phyloP scores from a whole-genome alignment of 1,140 invertebrate genomes.

The Cydia fagiglandana region DNA sequence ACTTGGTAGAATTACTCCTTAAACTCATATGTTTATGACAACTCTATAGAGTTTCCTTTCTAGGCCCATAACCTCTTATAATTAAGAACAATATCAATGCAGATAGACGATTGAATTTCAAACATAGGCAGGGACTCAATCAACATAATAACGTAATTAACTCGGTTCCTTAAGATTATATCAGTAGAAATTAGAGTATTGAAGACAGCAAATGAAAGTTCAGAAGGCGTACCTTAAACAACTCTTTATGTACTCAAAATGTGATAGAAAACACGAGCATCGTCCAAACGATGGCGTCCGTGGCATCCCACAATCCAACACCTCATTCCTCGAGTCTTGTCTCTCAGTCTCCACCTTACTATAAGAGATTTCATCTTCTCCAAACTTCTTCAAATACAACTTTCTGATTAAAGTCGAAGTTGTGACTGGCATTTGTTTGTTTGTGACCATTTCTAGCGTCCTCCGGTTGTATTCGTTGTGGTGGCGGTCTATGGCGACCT shows the following conservation, averaged over 20 bases:
- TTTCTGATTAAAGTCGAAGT: constrained; percentile 64
- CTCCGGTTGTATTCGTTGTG: constrained; percentile 50
- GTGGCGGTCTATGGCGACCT: constrained; percentile 54
- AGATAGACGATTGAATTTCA: too few relatives aligned
- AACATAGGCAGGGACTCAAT: too few relatives aligned
- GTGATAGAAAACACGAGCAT: constrained; percentile 55
- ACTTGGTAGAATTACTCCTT: too few relatives aligned
- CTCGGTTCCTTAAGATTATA: too few relatives aligned
- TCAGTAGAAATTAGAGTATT: too few relatives aligned
- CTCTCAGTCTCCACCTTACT: background rate
- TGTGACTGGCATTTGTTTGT: constrained; percentile 62
- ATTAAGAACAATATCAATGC: too few relatives aligned
- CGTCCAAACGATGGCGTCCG: constrained; percentile 41
- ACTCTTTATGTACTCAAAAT: constrained; percentile 56
- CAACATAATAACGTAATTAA: too few relatives aligned
- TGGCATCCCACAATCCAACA: constrained; percentile 40
- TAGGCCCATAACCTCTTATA: too few relatives aligned
- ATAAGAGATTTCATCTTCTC: constrained; percentile 24
- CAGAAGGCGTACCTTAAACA: constrained; percentile 49
- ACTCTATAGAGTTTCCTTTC: too few relatives aligned
- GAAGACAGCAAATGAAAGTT: too few relatives aligned
- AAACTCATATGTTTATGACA: too few relatives aligned
- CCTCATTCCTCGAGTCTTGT: constrained; percentile 36
- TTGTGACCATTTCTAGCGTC: constrained; percentile 47
- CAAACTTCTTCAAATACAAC: constrained; percentile 52